Percentiles rank a stretch among this genome's conserved stretches.
Conservation (phyloP, 2,113 vertebrate genomes). For the Odontesthes bonariensis region DNA sequence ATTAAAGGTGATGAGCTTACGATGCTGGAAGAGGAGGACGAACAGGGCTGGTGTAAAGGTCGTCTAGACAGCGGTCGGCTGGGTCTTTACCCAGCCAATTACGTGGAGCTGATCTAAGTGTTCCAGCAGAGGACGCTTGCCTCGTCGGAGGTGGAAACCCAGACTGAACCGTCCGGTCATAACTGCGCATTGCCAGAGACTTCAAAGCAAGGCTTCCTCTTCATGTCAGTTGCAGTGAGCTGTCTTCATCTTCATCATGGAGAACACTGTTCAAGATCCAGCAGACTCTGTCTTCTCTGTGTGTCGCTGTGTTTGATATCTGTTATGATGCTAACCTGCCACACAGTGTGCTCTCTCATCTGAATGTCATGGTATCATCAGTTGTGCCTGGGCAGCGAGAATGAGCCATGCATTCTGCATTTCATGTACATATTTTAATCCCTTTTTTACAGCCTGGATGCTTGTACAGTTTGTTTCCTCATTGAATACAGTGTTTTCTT, state of each 20-base stretch:
- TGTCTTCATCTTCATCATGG: conserved; percentile 55
- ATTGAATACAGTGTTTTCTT: conserved; percentile 40
- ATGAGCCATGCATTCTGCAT: conserved; percentile 75
- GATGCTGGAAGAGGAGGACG: conserved; percentile 96
- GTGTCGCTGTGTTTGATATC: conserved; percentile 67
- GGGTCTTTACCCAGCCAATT: conserved; percentile 97
- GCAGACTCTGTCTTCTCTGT: conserved; percentile 41
- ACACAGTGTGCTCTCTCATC: conserved; percentile 60
- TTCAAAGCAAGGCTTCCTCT: conserved; percentile 65
- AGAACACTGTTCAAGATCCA: conserved; percentile 35
- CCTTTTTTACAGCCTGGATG: conserved; percentile 70
- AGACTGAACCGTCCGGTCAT: conserved; percentile 68
- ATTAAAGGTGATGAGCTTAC: conserved; percentile 92
- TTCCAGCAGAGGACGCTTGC: conserved; percentile 28
- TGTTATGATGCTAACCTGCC: conserved; percentile 64
- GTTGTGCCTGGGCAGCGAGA: conserved; percentile 70
- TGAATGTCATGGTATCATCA: conserved; percentile 56
- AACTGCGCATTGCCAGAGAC: conserved; percentile 76
- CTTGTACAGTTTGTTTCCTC: conserved; percentile 70
- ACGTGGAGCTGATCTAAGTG: conserved; percentile 91
- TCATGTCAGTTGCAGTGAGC: conserved; percentile 62
- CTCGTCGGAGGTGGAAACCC: conserved; percentile 32
- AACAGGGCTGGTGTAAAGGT: conserved; percentile 98
- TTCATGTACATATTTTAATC: conserved; percentile 74
- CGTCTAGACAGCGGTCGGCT: conserved; percentile 92